Evolutionary conservation across 2,797 vertebrate species (phyloP).

Genomic region (Eulemur albifrons): DNA sequence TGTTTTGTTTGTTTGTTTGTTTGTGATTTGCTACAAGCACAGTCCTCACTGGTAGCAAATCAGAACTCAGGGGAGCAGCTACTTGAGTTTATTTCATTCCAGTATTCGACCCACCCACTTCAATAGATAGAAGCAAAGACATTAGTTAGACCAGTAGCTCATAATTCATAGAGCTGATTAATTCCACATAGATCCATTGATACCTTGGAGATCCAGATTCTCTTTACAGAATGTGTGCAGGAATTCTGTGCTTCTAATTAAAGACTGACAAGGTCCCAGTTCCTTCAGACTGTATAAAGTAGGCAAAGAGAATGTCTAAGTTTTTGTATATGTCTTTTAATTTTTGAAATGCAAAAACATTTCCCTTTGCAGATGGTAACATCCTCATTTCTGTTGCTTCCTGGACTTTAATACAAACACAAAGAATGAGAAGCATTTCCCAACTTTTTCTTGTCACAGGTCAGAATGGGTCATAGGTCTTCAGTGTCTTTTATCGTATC

Average conservation of each 20-base stretch:
- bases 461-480: background rate
- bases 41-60: background rate
- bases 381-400: background rate
- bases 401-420: constrained; percentile 27
- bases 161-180: constrained; percentile 27
- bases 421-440: constrained; percentile 49
- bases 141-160: background rate
- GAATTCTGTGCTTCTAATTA: background rate
- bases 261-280: background rate
- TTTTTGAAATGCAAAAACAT: background rate
- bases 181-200: background rate
- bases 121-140: constrained; percentile 2
- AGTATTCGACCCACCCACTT: background rate
- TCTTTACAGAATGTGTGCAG: background rate
- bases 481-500: background rate
- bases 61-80: background rate
- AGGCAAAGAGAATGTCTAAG: background rate
- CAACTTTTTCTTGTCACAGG: constrained; percentile 38
- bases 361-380: constrained; percentile 34
- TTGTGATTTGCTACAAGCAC: background rate
- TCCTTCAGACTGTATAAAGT: background rate
- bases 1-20: background rate
- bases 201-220: background rate
- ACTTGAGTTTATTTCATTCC: background rate
- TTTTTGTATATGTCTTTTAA: background rate